phyloP scores from a whole-genome alignment of 2,888 invertebrate genomes.

The Abrostola triplasia region DNA sequence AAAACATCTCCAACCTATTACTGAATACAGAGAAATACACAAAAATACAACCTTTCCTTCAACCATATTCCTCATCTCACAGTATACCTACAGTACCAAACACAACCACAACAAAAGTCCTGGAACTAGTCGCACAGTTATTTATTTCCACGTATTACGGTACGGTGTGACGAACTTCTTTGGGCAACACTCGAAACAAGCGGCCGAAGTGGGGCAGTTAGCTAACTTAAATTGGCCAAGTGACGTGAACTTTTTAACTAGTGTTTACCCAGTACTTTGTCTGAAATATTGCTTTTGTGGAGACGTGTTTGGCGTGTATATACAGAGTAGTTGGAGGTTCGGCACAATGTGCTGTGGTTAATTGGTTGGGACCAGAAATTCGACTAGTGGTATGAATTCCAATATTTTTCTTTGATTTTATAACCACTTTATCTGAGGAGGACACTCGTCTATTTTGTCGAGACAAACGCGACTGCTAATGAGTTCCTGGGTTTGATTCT shows the following conservation, averaged over 20 bases:
- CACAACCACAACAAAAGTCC: conserved; percentile 17
- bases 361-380: too few relatives aligned
- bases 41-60: too few relatives aligned
- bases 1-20: too few relatives aligned
- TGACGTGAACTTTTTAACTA: conserved; percentile 52
- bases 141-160: conserved; percentile 34
- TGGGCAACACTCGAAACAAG: conserved; percentile 37
- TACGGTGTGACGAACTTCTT: conserved; percentile 44
- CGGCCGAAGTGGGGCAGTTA: conserved; percentile 57
- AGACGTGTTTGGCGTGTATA: conserved; percentile 15
- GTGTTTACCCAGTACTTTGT: conserved; percentile 38
- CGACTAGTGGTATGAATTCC: too few relatives aligned
- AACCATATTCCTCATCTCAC: too few relatives aligned
- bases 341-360: too few relatives aligned
- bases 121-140: conserved; percentile 19
- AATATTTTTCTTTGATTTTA: too few relatives aligned
- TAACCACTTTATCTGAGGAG: too few relatives aligned
- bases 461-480: too few relatives aligned
- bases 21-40: too few relatives aligned
- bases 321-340: not conserved
- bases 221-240: conserved; percentile 60
- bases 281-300: conserved; percentile 49
- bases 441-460: too few relatives aligned
- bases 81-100: not conserved
- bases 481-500: too few relatives aligned